A percentile compares a stretch with the other conserved stretches of the same genome.
These are phyloP conservation scores for Drosophila leontia DNA, from an alignment of 1,140 invertebrate species.

Conservation along the genomic window DNA sequence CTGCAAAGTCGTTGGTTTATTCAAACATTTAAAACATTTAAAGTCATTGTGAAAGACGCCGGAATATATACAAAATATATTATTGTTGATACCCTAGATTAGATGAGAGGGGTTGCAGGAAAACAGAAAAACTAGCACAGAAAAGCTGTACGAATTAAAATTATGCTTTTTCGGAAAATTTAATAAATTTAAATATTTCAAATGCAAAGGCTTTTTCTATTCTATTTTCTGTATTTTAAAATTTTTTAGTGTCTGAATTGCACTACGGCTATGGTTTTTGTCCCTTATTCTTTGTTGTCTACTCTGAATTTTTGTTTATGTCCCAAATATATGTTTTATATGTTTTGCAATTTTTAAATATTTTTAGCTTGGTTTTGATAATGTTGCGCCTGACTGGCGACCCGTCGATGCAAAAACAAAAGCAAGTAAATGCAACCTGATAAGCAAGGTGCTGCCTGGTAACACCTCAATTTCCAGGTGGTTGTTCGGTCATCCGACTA, in stretches of 20 bases:
- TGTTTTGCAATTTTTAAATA: conserved; percentile 40
- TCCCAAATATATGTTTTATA: conserved; percentile 1
- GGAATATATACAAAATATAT: not conserved
- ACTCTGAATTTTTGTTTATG: conserved; percentile 7
- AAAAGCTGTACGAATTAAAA: too few species aligned
- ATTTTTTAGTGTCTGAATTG: too few species aligned
- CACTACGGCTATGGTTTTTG: conserved; percentile 1
- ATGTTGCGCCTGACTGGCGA: conserved; percentile 22
- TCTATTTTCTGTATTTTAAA: too few species aligned
- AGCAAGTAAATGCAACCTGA: conserved; percentile 20
- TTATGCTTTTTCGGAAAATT: too few species aligned
- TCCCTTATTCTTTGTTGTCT: conserved; percentile 38
- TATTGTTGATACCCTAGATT: not conserved
- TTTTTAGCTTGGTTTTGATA: conserved; percentile 48
- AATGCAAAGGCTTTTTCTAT: too few species aligned
- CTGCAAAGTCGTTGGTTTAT: not conserved
- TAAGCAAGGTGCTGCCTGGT: conserved; percentile 20
- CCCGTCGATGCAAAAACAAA: conserved; percentile 20
- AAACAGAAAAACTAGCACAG: too few species aligned
- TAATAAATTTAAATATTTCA: too few species aligned
- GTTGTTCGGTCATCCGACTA: not conserved
- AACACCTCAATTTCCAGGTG: conserved; percentile 33
- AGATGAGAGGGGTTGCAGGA: too few species aligned
- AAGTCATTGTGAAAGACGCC: conserved; percentile 18
- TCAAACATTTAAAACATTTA: conserved; percentile 3